Conservation (phyloP, 1,140 invertebrate genomes). For the Oryctes rhinoceros region DNA sequence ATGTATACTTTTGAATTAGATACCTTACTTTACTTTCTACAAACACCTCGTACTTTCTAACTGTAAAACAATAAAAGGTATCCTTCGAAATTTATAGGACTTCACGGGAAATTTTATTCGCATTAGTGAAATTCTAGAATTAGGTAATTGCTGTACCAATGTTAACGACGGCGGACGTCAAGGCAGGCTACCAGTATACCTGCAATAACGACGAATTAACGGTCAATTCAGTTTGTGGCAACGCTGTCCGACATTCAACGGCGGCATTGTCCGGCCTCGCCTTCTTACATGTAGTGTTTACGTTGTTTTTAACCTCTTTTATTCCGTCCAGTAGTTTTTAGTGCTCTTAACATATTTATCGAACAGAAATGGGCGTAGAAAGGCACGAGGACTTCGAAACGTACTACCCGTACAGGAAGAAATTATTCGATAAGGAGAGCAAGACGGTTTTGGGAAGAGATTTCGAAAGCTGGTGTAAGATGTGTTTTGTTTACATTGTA, state of each 20-base stretch:
- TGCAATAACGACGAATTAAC: constrained; percentile 25
- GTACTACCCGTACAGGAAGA: constrained; percentile 45
- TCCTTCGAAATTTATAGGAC: too few species aligned
- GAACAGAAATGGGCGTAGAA: constrained; percentile 21
- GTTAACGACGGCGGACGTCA: background rate
- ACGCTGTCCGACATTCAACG: constrained; percentile 11
- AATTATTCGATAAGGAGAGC: constrained; percentile 76
- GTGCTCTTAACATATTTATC: constrained; percentile 11
- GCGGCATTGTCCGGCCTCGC: constrained; percentile 39
- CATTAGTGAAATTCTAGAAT: background rate
- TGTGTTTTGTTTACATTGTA: constrained; percentile 43
- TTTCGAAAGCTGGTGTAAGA: constrained; percentile 78
- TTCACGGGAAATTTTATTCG: too few species aligned
- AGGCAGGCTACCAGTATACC: background rate
- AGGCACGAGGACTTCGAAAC: constrained; percentile 1
- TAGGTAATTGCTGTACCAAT: background rate
- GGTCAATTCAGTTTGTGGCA: constrained; percentile 21
- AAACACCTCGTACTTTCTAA: too few species aligned
- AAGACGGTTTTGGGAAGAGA: constrained; percentile 78
- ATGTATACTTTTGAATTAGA: too few species aligned
- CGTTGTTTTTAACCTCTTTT: constrained; percentile 37
- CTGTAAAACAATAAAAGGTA: too few species aligned
- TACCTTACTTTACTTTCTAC: too few species aligned
- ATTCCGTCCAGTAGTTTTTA: constrained; percentile 45
- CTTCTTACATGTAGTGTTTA: constrained; percentile 42